These are phyloP conservation scores for Oreochromis grahami DNA, from an alignment of 2,797 vertebrate genomes.

Conservation along the genomic window DNA sequence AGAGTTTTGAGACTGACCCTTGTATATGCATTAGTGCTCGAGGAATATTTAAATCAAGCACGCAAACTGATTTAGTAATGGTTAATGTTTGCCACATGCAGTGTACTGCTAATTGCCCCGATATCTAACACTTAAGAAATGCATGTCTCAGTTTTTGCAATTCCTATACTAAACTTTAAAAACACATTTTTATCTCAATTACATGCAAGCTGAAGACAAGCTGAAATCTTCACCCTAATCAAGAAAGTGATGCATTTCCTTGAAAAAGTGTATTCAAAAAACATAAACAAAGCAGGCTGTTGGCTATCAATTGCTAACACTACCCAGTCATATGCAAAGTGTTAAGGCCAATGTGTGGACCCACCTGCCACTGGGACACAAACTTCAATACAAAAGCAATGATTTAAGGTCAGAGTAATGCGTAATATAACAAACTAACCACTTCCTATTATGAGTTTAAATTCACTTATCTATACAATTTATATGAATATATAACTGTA, in stretches of 20 bases:
- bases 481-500: background rate
- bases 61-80: background rate
- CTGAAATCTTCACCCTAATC: background rate
- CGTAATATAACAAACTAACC: background rate
- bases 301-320: background rate
- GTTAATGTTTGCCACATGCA: background rate
- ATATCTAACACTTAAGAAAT: accelerated
- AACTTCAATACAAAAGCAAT: background rate
- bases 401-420: background rate
- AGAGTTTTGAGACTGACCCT: background rate
- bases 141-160: background rate
- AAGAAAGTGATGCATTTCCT: background rate
- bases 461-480: background rate
- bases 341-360: accelerated
- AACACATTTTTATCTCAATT: background rate
- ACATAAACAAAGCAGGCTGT: background rate
- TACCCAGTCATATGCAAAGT: background rate
- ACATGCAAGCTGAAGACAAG: background rate
- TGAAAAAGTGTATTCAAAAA: background rate
- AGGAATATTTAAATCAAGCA: background rate
- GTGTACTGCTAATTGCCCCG: accelerated
- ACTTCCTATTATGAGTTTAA: background rate
- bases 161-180: background rate
- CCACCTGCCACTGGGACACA: background rate
- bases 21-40: background rate